These are phyloP conservation scores for Cathartes aura DNA, from an alignment of 2,113 vertebrate genomes.

Conservation along the genomic window DNA sequence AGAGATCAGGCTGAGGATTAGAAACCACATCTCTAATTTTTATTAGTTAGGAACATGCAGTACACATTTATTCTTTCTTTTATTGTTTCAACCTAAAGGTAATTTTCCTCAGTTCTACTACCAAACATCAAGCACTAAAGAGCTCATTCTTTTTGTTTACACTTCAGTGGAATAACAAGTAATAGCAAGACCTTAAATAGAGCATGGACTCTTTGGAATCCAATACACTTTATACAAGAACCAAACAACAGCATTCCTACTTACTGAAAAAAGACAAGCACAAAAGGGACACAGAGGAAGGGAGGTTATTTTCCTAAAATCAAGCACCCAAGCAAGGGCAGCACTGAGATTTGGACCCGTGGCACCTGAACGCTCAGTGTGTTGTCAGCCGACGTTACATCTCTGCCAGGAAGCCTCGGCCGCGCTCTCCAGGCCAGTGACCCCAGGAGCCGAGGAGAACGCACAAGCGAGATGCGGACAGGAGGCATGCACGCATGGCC, in stretches of 20 bases:
- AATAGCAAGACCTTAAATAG: not conserved
- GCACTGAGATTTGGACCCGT: not conserved
- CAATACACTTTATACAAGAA: not conserved
- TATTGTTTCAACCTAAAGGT: not conserved
- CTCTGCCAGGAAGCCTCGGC: not conserved
- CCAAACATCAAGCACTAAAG: not conserved
- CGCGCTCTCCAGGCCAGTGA: fast-evolving
- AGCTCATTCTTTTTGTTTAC: not conserved
- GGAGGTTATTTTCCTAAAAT: not conserved
- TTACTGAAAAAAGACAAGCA: not conserved
- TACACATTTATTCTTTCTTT: not conserved
- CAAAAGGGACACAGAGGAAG: not conserved
- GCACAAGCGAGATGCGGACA: not conserved
- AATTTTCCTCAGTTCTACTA: constrained; percentile 4
- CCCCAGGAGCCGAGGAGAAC: not conserved
- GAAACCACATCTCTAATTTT: constrained; percentile 9
- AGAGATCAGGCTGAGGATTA: constrained; percentile 5
- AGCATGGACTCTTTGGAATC: not conserved
- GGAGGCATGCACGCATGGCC: not conserved
- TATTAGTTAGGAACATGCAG: not conserved
- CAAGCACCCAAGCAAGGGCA: not conserved
- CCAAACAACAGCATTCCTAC: not conserved
- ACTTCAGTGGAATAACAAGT: not conserved
- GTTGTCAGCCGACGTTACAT: not conserved
- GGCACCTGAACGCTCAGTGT: not conserved